Base-by-base conservation (phyloP, 2,888 invertebrate species). In the Leptinotarsa peninsularis region DNA sequence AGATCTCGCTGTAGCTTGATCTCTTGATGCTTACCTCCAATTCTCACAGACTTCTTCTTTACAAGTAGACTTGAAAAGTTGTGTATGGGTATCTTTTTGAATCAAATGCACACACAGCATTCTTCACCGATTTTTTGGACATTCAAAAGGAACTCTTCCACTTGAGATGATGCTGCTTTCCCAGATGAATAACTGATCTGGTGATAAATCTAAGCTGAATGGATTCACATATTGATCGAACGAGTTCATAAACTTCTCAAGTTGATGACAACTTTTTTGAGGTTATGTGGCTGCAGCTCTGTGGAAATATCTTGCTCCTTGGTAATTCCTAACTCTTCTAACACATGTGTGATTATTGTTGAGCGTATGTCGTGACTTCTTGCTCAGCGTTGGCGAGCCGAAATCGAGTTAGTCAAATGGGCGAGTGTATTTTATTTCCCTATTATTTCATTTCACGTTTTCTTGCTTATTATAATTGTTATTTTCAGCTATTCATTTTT, bases 361-460 rank as follows among this genome's bases (percentile, higher is more conserved):
- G 58, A 60, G 3, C 71, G 27, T 33, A 71, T n/a, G 49, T 60
- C 71, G 21, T 71, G 71, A 33, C 58, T 60, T 14, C 18, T 18
- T 58, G 21, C 27, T 49, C 68, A 68, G 17, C 68, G 49, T 52
- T 33, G 23, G 58, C 33, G 70, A 58, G 60, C 49, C n/a, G n/a
- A 23, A 56, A 73, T 68, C 10, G 4, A 68, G 56, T 84, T 82
- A 18, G 74, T 82, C 33, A 81, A 66, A 77, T 69, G 63, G 56
- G 71, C 60, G 66, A 73, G 80, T 82, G 78, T 83, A 23, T 23
- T 23, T 23, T 23, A 23, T 3, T 23, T 23, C 4, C 23, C 23
- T 23, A 23, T 23, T 23, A 23, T 23, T 23, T 23, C 23, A 23
- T 23, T 23, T 23, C 23, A 23, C 23, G 23, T 23, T 23, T 23